Conservation (phyloP, 2,797 vertebrate genomes). For the Siniperca undulata region DNA sequence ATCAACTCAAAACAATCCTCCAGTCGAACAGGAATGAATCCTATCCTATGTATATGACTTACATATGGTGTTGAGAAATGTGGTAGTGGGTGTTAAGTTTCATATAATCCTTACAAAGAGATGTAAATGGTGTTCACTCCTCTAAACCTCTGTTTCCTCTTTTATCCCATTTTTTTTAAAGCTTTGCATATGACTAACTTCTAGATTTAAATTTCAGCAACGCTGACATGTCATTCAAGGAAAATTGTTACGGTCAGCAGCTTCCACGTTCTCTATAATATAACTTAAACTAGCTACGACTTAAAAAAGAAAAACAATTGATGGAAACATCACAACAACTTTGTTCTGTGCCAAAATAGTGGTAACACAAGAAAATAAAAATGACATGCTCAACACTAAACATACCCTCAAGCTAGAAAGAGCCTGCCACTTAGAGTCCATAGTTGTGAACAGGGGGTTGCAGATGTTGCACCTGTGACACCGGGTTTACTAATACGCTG, state of each 20-base stretch:
- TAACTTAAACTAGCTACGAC: neutral
- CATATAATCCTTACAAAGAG: slow-evolving; percentile 31
- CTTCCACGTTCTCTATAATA: neutral
- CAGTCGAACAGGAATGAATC: neutral
- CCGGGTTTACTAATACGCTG: neutral
- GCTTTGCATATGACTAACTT: neutral
- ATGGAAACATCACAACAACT: neutral
- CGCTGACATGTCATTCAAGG: neutral
- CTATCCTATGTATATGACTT: slow-evolving; percentile 25
- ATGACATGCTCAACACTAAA: neutral
- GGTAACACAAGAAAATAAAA: neutral
- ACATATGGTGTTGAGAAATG: slow-evolving; percentile 11
- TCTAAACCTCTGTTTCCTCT: slow-evolving; percentile 9
- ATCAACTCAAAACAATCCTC: slow-evolving; percentile 32
- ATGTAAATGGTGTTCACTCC: slow-evolving; percentile 25
- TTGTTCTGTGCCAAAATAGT: neutral
- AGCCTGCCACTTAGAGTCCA: no score
- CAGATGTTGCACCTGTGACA: neutral
- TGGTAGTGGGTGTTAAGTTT: slow-evolving; percentile 26
- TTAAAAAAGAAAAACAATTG: neutral
- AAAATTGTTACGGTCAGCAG: neutral
- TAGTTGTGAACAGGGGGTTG: neutral
- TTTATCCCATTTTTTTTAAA: neutral
- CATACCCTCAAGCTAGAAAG: no score
- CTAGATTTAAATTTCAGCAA: neutral